Percentiles rank a stretch among this genome's conserved stretches.
These are phyloP conservation scores for Sinohyriopsis cumingii DNA, from an alignment of 2,888 invertebrate genomes.

Conservation along the genomic window DNA sequence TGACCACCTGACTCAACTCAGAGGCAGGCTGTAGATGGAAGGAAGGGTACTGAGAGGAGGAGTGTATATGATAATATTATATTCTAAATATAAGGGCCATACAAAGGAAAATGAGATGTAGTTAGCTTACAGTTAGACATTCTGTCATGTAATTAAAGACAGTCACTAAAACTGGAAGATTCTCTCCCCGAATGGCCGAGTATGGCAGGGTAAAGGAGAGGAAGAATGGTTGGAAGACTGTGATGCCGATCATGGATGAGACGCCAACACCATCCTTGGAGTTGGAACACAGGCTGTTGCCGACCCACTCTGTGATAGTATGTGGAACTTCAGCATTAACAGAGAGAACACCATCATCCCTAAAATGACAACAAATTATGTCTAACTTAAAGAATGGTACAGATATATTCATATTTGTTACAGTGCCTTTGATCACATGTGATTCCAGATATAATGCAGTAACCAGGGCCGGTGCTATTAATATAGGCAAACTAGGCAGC, in stretches of 20 bases:
- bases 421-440: too few relatives aligned
- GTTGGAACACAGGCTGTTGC: slow-evolving; percentile 76
- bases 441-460: too few relatives aligned
- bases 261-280: slow-evolving; percentile 74
- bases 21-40: too few relatives aligned
- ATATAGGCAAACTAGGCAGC: too few relatives aligned
- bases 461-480: too few relatives aligned
- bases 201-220: slow-evolving; percentile 81
- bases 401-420: too few relatives aligned
- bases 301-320: slow-evolving; percentile 79
- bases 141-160: slow-evolving; percentile 83
- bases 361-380: slow-evolving; percentile 14
- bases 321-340: slow-evolving; percentile 73
- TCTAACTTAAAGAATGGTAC: too few relatives aligned
- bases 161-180: slow-evolving; percentile 78
- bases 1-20: too few relatives aligned
- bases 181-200: slow-evolving; percentile 80
- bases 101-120: too few relatives aligned
- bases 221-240: slow-evolving; percentile 83
- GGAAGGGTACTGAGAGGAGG: too few relatives aligned
- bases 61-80: too few relatives aligned
- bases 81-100: too few relatives aligned
- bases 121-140: slow-evolving; percentile 78
- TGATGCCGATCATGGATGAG: slow-evolving; percentile 73
- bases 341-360: slow-evolving; percentile 42